Base-by-base conservation (phyloP, 2,888 invertebrate genomes). In the Standfussiana lucernea region DNA sequence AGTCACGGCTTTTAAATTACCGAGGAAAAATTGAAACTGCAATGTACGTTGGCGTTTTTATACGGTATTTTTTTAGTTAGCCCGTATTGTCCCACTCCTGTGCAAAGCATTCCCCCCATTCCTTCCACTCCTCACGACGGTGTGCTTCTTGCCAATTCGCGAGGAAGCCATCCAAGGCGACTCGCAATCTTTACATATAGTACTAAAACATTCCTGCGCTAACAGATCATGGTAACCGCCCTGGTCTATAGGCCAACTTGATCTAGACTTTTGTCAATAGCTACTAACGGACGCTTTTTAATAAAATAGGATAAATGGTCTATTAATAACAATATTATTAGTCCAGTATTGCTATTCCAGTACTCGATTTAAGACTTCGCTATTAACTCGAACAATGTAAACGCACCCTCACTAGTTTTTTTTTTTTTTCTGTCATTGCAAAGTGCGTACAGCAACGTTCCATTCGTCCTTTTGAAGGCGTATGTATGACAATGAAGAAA, bases 371-470 rank as follows among this genome's bases (percentile, higher is more conserved):
- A 47, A 37, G 13, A 74, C 40, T 75, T 40, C 47, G 3, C 21
- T n/a, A 40, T 40, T 75, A n/a, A 62, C 61, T 75, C 37, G 47
- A 40, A 18, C 45, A 64, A 64, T 64, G 64, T 75, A 65, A 80
- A 80, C 59, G 65, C 35, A 21, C 81, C 56, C 6, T 40, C 15
- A 18, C 32, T 3, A n/a, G n/a, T 71, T 15, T 45, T 37, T 69
- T 40, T 65, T 40, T 64, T 70, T 80, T 79, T 74, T 28, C 8
- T 35, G 0, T 6, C 24, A 0, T n/a, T 61, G 15, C 13, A 42
- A 37, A 50, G 15, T 75, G 35, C 28, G 61, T 7, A 50, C 65
- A 10, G 37, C 15, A 61, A 53, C 37, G 45, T 2, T n/a, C 45
- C 24, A 3, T 81, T 74, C 65, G 24, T 50, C 45, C 82, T 82